Percentiles rank a stretch among this genome's conserved stretches.
These are phyloP conservation scores for Periophthalmus magnuspinnatus DNA, from an alignment of 2,797 vertebrate species.

Conservation along the genomic window DNA sequence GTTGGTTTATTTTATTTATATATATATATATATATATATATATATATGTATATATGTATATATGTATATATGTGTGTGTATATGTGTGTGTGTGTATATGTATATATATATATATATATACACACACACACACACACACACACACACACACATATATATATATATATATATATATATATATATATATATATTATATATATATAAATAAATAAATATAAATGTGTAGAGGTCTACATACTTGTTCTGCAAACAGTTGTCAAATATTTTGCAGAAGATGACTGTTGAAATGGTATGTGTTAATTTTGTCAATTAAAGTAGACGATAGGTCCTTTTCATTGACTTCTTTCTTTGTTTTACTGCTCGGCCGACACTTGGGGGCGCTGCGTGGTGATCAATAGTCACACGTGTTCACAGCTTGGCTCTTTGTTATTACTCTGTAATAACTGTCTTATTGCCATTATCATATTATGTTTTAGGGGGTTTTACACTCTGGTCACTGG, in stretches of 20 bases:
- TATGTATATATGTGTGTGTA: no score
- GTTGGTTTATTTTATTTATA: no score
- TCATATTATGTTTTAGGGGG: neutral
- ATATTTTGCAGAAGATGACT: conserved; percentile 3
- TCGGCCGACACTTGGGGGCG: conserved; percentile 44
- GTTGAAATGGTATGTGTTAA: neutral
- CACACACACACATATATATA: no score
- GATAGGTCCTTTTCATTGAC: neutral
- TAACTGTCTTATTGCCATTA: neutral
- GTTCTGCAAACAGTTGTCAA: neutral
- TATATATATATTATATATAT: no score
- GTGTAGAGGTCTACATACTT: conserved; percentile 9
- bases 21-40: no score
- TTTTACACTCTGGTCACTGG: neutral
- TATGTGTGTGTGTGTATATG: no score
- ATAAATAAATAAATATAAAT: no score
- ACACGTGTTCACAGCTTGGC: neutral
- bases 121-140: no score
- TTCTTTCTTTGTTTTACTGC: neutral
- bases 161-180: no score
- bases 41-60: no score
- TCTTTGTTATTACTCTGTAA: neutral
- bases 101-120: no score
- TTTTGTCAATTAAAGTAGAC: conserved; percentile 30
- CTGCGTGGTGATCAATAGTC: conserved; percentile 11